Evolutionary conservation across 2,888 invertebrate species (phyloP).

Genomic region (Proisotoma minuta): DNA sequence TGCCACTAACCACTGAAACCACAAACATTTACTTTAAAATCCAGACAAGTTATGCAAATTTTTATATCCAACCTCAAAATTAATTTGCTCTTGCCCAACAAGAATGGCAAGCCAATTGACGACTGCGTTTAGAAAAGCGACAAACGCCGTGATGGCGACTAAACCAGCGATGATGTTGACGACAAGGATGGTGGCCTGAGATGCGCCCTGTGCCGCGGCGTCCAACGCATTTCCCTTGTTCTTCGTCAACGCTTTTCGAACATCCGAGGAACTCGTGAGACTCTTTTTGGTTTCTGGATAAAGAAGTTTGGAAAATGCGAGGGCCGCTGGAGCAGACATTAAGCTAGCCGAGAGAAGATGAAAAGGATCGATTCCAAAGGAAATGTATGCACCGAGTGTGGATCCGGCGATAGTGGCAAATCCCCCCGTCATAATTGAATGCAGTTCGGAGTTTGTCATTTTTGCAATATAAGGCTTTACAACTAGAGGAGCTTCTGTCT

Average conservation of each 20-base stretch:
- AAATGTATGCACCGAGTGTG: conserved; percentile 84
- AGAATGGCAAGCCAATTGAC: conserved; percentile 74
- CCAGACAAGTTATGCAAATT: too few species aligned
- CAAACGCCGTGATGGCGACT: conserved; percentile 81
- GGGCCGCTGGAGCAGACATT: conserved; percentile 91
- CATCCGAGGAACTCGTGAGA: conserved; percentile 66
- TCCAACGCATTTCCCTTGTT: conserved; percentile 77
- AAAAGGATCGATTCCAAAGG: conserved; percentile 74
- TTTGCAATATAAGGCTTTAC: conserved; percentile 76
- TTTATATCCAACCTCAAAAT: too few species aligned
- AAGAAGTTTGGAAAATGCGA: conserved; percentile 82
- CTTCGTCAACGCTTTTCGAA: conserved; percentile 54
- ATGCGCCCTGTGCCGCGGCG: conserved; percentile 84
- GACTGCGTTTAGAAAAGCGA: conserved; percentile 75
- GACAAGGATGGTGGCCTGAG: conserved; percentile 70
- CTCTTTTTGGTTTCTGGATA: conserved; percentile 84
- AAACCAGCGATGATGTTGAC: conserved; percentile 84
- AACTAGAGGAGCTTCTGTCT: conserved; percentile 84
- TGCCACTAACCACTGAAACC: conserved; percentile 69
- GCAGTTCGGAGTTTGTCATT: conserved; percentile 84
- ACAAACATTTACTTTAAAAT: too few species aligned
- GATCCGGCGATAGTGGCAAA: conserved; percentile 92
- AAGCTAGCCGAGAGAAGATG: conserved; percentile 88
- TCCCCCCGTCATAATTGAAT: conserved; percentile 87
- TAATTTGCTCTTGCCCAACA: conserved; percentile 60